A percentile compares a stretch with the other conserved stretches of the same genome.
Evolutionary conservation across 92 coral and sea anemone species (phyloP).

Genomic region (Virgularia gustaviana): DNA sequence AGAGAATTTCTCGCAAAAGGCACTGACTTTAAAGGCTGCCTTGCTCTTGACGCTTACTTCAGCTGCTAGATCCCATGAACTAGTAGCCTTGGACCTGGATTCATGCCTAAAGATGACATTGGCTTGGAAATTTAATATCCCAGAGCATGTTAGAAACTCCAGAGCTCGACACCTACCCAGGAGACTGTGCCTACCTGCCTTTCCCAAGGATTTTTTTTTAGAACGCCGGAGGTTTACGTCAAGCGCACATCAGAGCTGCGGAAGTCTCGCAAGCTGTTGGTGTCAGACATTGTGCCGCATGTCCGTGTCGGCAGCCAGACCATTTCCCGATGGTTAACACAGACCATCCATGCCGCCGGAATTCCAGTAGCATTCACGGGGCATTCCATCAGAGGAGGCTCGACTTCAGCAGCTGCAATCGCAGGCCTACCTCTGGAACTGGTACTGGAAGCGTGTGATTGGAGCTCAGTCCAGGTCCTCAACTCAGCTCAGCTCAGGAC

Average conservation of each 20-base stretch:
- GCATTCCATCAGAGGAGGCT: slow-evolving; percentile 42
- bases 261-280: slow-evolving; percentile 30
- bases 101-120: slow-evolving; percentile 38
- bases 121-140: too few relatives aligned
- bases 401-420: slow-evolving; percentile 41
- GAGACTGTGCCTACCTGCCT: too few relatives aligned
- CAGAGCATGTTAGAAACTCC: slow-evolving; percentile 44
- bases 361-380: slow-evolving; percentile 18
- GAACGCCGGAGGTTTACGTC: slow-evolving; percentile 11
- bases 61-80: slow-evolving; percentile 38
- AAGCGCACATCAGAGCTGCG: slow-evolving; percentile 31
- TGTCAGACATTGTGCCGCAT: slow-evolving; percentile 39
- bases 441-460: slow-evolving; percentile 33
- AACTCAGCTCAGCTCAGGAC: slow-evolving; percentile 30
- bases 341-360: too few relatives aligned
- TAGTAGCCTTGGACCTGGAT: too few relatives aligned
- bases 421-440: slow-evolving; percentile 39
- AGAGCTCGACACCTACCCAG: slow-evolving; percentile 42
- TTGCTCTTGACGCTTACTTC: slow-evolving; percentile 9
- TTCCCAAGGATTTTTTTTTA: slow-evolving; percentile 35
- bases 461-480: too few relatives aligned
- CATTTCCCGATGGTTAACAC: slow-evolving; percentile 41
- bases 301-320: slow-evolving; percentile 40
- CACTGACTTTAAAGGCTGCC: slow-evolving; percentile 24
- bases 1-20: slow-evolving; percentile 10